Evolutionary conservation across 2,888 invertebrate genomes (phyloP).

Genomic region (Drosophila longiperda): DNA sequence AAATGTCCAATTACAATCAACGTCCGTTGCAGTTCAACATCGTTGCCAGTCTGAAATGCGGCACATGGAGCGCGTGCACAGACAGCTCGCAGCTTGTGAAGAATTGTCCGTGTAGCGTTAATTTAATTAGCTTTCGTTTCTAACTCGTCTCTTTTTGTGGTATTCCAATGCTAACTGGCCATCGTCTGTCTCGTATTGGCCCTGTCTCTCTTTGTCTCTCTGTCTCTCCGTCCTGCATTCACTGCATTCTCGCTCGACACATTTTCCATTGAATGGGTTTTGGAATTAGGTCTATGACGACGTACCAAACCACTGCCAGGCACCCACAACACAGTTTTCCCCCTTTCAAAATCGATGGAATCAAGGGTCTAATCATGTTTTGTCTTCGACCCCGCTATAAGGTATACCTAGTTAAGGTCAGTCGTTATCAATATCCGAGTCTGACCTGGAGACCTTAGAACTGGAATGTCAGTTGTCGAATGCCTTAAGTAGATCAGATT

Average conservation of each 20-base stretch:
- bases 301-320: not conserved
- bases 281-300: constrained; percentile 71
- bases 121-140: constrained; percentile 49
- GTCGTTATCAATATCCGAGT: not conserved
- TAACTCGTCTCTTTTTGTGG: constrained; percentile 28
- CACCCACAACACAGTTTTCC: constrained; percentile 12
- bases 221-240: not conserved
- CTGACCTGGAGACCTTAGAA: not conserved
- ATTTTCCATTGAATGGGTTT: constrained; percentile 55
- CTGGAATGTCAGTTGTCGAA: not conserved
- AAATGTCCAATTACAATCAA: constrained; percentile 14
- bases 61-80: constrained; percentile 15
- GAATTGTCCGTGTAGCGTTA: constrained; percentile 39
- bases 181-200: constrained; percentile 26
- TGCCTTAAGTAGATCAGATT: not conserved
- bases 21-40: constrained; percentile 73
- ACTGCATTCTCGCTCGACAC: constrained; percentile 49
- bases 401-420: not conserved
- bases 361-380: constrained; percentile 14
- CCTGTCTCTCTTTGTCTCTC: constrained; percentile 23
- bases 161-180: constrained; percentile 50
- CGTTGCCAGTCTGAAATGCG: constrained; percentile 53
- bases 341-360: not conserved
- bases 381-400: not conserved
- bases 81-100: constrained; percentile 22